A percentile compares a stretch with the other conserved stretches of the same genome.
These are phyloP conservation scores for Aphelinus certus DNA, from an alignment of 1,140 invertebrate genomes.

Conservation along the genomic window DNA sequence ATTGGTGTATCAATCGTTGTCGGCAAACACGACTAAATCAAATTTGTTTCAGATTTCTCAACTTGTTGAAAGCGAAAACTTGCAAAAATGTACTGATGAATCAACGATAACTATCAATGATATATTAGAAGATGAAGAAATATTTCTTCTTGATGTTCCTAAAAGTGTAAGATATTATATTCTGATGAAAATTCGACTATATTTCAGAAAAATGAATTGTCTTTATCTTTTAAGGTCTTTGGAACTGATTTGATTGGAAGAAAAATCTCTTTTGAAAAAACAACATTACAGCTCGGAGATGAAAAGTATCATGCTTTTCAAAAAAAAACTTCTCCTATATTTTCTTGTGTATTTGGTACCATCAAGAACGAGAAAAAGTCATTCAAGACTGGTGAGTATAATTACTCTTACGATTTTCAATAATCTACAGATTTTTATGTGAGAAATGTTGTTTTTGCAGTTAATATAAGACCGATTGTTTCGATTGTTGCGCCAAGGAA, in stretches of 20 bases:
- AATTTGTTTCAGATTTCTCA: constrained; percentile 29
- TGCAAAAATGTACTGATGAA: not conserved
- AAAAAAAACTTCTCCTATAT: not conserved
- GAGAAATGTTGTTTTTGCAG: not conserved
- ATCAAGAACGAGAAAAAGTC: not conserved
- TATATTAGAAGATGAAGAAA: constrained; percentile 33
- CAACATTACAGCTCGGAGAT: not conserved
- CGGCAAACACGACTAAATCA: not conserved
- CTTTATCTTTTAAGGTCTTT: constrained; percentile 21
- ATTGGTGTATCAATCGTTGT: too few species aligned
- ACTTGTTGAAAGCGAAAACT: constrained; percentile 26
- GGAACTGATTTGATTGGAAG: constrained; percentile 23
- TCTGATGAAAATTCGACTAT: not conserved
- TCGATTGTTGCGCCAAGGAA: constrained; percentile 9
- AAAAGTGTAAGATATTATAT: constrained; percentile 28
- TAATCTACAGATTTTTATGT: not conserved
- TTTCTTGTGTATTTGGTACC: constrained; percentile 21
- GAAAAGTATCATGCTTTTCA: constrained; percentile 12
- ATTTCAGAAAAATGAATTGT: not conserved
- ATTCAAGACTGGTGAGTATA: constrained; percentile 20
- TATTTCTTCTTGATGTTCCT: constrained; percentile 35
- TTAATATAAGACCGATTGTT: not conserved
- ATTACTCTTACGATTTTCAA: too few species aligned
- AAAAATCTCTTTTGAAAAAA: constrained; percentile 22
- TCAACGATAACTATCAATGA: constrained; percentile 13